Evolutionary conservation across 1,140 invertebrate species (phyloP).

Genomic region (Aporrectodea caliginosa): DNA sequence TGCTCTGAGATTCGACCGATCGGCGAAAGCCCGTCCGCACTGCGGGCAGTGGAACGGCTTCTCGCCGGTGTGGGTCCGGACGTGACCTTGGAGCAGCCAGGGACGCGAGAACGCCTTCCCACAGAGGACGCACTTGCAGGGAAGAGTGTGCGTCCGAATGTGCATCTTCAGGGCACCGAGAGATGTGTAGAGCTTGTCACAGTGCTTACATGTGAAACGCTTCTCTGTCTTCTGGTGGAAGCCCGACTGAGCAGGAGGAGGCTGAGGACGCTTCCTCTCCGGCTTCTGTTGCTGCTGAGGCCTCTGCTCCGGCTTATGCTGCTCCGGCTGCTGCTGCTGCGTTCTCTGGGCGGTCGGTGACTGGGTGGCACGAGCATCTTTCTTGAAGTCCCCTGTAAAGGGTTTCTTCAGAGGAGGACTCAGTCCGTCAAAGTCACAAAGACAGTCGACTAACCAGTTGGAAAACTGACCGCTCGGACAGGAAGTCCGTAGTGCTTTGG

Average conservation of each 20-base stretch:
- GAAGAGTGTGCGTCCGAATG: conserved; percentile 93
- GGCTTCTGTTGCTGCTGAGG: too few relatives aligned
- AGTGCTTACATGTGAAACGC: conserved; percentile 91
- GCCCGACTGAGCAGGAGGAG: too few relatives aligned
- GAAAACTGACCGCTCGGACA: background rate
- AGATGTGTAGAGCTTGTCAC: conserved; percentile 91
- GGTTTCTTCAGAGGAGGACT: too few relatives aligned
- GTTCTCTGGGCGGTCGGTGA: too few relatives aligned
- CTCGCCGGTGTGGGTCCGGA: conserved; percentile 65
- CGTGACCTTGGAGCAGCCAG: conserved; percentile 78
- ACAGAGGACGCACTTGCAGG: conserved; percentile 93
- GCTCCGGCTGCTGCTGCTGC: too few relatives aligned
- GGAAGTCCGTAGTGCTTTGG: background rate
- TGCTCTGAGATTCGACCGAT: conserved; percentile 89
- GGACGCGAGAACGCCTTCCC: conserved; percentile 95
- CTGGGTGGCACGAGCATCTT: too few relatives aligned
- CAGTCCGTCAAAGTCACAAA: too few relatives aligned
- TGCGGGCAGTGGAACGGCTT: conserved; percentile 94
- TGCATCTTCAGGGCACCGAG: conserved; percentile 97
- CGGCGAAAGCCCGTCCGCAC: conserved; percentile 91
- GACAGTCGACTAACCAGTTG: background rate
- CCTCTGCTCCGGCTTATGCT: too few relatives aligned
- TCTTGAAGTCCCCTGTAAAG: too few relatives aligned
- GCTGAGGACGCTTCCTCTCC: too few relatives aligned
- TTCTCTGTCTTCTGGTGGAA: conserved; percentile 80